phyloP scores from a whole-genome alignment of 2,888 invertebrate species.

The Ophion slaviceki region DNA sequence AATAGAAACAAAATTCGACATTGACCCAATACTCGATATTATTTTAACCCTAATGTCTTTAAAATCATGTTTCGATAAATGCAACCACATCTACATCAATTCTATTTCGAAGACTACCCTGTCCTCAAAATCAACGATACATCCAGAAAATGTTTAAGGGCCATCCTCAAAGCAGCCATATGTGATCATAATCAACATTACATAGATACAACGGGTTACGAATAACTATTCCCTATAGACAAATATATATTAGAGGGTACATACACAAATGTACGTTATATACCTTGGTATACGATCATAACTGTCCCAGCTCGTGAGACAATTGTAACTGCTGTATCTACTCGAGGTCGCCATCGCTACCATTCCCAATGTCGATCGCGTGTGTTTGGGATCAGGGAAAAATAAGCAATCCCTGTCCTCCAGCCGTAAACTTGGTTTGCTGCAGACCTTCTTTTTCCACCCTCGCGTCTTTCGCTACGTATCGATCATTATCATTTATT shows the following conservation, averaged over 20 bases:
- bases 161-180: too few species aligned
- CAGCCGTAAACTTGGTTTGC: conserved; percentile 14
- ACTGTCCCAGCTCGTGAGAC: conserved; percentile 95
- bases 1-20: too few species aligned
- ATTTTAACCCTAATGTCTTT: too few species aligned
- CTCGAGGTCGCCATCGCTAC: conserved; percentile 88
- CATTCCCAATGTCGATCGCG: conserved; percentile 67
- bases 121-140: too few species aligned
- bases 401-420: conserved; percentile 34
- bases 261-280: conserved; percentile 9
- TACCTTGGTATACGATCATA: conserved; percentile 96
- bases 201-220: too few species aligned
- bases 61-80: too few species aligned
- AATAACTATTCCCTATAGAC: not conserved
- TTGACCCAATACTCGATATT: too few species aligned
- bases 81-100: too few species aligned
- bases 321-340: conserved; percentile 95
- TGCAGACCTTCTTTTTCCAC: conserved; percentile 37
- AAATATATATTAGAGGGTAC: not conserved
- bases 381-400: conserved; percentile 51
- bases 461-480: conserved; percentile 36
- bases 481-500: conserved; percentile 66
- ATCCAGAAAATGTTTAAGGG: too few species aligned
- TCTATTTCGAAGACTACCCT: too few species aligned
- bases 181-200: too few species aligned